Evolutionary conservation across 2,797 vertebrate genomes (phyloP).

Genomic region (Neoniphon sammara): DNA sequence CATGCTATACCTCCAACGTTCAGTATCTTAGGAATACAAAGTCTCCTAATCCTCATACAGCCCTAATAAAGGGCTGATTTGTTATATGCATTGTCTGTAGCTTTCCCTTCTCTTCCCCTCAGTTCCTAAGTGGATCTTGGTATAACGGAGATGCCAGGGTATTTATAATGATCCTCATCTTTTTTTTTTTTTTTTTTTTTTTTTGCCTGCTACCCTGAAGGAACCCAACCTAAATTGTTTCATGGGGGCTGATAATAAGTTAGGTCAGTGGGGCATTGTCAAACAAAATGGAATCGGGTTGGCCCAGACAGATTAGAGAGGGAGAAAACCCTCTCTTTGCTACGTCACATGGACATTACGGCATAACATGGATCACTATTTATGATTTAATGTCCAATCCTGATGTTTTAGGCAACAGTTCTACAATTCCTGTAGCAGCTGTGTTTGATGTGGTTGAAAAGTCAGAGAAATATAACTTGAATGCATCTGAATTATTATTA

Average conservation of each 20-base stretch:
- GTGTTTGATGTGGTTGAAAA: not conserved
- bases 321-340: slow-evolving; percentile 16
- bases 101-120: not conserved
- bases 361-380: not conserved
- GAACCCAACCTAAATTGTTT: slow-evolving; percentile 64
- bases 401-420: not conserved
- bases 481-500: too few species aligned
- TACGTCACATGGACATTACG: slow-evolving; percentile 2
- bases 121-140: slow-evolving; percentile 19
- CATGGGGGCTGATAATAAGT: slow-evolving; percentile 61
- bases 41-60: slow-evolving; percentile 32
- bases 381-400: slow-evolving; percentile 16
- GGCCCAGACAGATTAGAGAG: slow-evolving; percentile 17
- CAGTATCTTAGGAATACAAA: slow-evolving; percentile 12
- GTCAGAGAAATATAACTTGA: too few species aligned
- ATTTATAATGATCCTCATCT: slow-evolving; percentile 60
- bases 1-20: slow-evolving; percentile 8
- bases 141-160: slow-evolving; percentile 30
- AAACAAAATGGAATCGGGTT: slow-evolving; percentile 45
- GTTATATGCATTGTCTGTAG: slow-evolving; percentile 13
- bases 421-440: not conserved
- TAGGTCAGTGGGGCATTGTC: slow-evolving; percentile 53
- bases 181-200: too few species aligned
- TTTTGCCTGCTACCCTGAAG: slow-evolving; percentile 40
- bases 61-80: slow-evolving; percentile 29